Percentiles rank a stretch among this genome's conserved stretches.
phyloP scores from a whole-genome alignment of 2,797 vertebrate genomes.

The Lemur catta region DNA sequence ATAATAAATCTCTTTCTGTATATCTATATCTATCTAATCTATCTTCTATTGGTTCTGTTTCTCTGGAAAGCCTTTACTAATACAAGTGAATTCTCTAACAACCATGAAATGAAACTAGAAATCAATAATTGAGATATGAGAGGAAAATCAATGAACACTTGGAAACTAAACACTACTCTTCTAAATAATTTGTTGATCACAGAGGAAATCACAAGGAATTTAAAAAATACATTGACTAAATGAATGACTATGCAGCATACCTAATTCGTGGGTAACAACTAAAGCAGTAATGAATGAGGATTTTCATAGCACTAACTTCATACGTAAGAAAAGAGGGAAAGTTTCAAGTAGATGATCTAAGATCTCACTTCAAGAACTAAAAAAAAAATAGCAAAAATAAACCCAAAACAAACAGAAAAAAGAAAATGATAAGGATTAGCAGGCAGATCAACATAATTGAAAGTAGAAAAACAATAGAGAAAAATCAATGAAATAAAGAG shows the following conservation, averaged over 20 bases:
- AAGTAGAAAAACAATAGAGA: background rate
- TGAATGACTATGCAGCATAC: background rate
- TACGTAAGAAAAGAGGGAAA: background rate
- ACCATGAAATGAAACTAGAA: background rate
- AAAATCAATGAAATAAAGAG: background rate
- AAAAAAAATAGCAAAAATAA: background rate
- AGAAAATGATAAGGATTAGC: background rate
- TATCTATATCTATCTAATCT: background rate
- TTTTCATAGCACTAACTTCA: background rate
- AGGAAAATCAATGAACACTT: background rate
- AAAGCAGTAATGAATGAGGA: background rate
- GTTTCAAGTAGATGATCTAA: background rate
- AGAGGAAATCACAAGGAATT: background rate
- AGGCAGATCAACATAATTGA: background rate
- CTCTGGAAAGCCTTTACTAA: background rate
- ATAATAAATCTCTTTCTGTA: no score
- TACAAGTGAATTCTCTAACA: background rate
- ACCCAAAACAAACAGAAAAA: background rate
- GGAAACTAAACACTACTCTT: background rate
- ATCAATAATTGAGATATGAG: background rate
- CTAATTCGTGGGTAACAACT: background rate
- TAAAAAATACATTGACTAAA: background rate
- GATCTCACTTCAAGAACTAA: no score
- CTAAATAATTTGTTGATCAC: background rate
- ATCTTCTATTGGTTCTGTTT: background rate